Base-by-base conservation (phyloP, 30 jellyfish, hydroid and myxozoan genomes). In the Sanderia malayensis region DNA sequence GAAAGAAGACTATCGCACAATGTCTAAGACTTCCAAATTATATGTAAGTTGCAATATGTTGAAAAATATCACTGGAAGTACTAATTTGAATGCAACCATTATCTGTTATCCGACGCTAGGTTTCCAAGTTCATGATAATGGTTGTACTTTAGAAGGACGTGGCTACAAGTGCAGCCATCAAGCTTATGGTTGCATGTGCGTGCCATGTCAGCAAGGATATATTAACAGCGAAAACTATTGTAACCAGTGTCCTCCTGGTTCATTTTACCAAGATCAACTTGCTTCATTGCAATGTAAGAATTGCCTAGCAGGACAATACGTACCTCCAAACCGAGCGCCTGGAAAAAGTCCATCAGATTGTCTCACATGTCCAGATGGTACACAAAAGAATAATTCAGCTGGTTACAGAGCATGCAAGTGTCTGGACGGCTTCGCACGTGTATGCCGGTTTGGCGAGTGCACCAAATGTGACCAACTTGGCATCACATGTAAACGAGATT, bases 301-400 rank as follows among this genome's bases (percentile, higher is more conserved):
- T 1, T 81, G 93, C 61, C 84, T 73, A 6, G 13, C 46, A 1
- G 93, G 93, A 44, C 93, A 81, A 31, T 58, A 53, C 32, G 93
- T 69, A 10, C 74, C 65, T 0, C 79, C 77, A 2, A 55, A 62
- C 8, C 13, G 30, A 19, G 85, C 79, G 8, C 84, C 85, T 10
- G 93, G 93, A 26, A 68, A 70, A 27, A 58, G 80, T 34, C 76
- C 83, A 0, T 32, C 68, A 22, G 73, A 68, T 10, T 80, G 92
- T 61, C 31, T 30, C n/a, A 80, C 92, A 32, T 80, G 92, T 46
- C 92, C 92, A 4, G 37, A 24, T 18, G 83, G 83, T 3, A 80
- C 84, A 44, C 44, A 80, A 19, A 80, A 81, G 4, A 67, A 66
- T 37, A 17, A n/a, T 1, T 37, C 71, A 1, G 92, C 88, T 3